phyloP scores from a whole-genome alignment of 2,113 vertebrate species.

The Tachuris rubrigastra region DNA sequence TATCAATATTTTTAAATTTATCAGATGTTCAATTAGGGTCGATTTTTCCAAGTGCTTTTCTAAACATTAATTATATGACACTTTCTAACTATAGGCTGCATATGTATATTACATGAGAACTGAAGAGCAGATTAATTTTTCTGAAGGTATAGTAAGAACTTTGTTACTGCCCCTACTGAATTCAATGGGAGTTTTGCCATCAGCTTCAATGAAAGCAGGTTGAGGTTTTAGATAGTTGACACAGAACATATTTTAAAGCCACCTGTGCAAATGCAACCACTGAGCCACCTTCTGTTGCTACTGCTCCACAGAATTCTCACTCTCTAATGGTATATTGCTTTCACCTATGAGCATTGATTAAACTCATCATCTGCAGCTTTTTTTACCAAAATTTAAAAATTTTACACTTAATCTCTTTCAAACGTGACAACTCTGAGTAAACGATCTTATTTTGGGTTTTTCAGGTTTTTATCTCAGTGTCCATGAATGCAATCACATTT shows the following conservation, averaged over 20 bases:
- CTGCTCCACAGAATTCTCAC: background rate
- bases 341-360: background rate
- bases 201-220: slow-evolving; percentile 21
- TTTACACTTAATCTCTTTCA: background rate
- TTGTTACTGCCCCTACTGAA: background rate
- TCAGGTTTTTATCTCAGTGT: background rate
- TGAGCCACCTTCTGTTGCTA: slow-evolving; percentile 57
- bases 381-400: background rate
- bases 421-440: background rate
- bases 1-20: background rate
- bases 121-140: slow-evolving; percentile 9
- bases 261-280: slow-evolving; percentile 49
- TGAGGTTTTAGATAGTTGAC: slow-evolving; percentile 48
- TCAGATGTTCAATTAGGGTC: background rate
- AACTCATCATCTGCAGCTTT: background rate
- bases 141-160: background rate
- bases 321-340: background rate
- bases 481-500: background rate
- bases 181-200: slow-evolving; percentile 36
- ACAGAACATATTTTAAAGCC: slow-evolving; percentile 59
- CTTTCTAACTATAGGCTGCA: background rate
- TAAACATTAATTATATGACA: background rate
- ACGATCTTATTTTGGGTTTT: background rate
- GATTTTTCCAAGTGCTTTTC: background rate
- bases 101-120: background rate